Base-by-base conservation (phyloP, 2,113 vertebrate genomes). In the Thamnaconus septentrionalis region DNA sequence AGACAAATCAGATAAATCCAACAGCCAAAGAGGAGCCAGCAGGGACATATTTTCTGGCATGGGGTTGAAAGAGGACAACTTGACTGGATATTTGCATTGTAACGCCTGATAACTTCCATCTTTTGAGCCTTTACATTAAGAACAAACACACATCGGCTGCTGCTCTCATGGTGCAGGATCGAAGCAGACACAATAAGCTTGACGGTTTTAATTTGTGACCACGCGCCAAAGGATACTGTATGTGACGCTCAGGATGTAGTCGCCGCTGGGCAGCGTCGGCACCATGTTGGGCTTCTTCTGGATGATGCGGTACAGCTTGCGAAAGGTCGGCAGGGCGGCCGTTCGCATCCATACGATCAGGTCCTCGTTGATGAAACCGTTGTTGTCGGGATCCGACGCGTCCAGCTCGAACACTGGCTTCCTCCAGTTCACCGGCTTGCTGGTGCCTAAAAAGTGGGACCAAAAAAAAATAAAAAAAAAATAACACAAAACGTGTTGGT, bases 331-430 rank as follows among this genome's bases (percentile, higher is more conserved):
- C 61, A 99, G 86, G 0, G 96, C 97, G 52, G 98, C 98, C 0
- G 97, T 98, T 61, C 98, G 95, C 98, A 99, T 99, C 98, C 98
- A 99, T 76, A 99, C 97, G 1, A 99, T 99, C 80, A 99, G 98
- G 88, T 99, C 97, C 73, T 99, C 98, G 2, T 99, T 99, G 87
- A 98, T 94, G 50, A 99, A 99, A 43, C 96, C 96, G 0, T 96
- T 98, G 88, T 99, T 98, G 0, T 97, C 94, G 0, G 75, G 7
- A 54, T 94, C 89, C 0, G 51, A 3, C 0, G 84, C 75, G 84
- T 98, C 96, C 73, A 99, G 79, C 81, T 92, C 85, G 11, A 93
- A 98, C 18, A 96, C 96, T 3, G 94, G 89, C 62, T 90, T 93
- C 69, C 75, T 90, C 97, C 97, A 99, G 82, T 96, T 98, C 40